Base-by-base conservation (phyloP, 2,888 invertebrate genomes). In the Chloroclysta siterata region DNA sequence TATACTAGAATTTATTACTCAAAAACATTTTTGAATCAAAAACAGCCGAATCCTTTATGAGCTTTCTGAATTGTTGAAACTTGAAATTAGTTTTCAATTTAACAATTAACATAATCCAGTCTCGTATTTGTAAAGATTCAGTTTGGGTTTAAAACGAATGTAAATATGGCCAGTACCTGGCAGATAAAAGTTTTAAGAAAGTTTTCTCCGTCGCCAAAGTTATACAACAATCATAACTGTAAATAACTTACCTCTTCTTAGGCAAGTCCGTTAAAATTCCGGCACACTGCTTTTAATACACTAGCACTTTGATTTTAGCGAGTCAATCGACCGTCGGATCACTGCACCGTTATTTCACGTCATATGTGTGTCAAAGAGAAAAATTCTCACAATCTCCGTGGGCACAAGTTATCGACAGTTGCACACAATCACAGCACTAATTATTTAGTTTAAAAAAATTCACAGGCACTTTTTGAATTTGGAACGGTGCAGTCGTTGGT, bases 201-300 rank as follows among this genome's bases (percentile, higher is more conserved):
- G 85, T 83, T 85, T 85, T 85, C 83, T 79, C 84, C 80, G 80
- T 73, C 83, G 79, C 80, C 77, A 74, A 82, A 81, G 84, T 92
- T 90, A 90, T 84, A 90, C 91, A 92, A 91, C 87, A 89, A 82
- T 79, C 82, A 81, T 91, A 92, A 90, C 92, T 89, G 92, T 91
- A 88, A 89, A 90, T 82, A 88, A 88, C 90, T 91, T 91, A 93
- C 92, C 91, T 92, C 76, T 80, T 81, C 85, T 88, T 84, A 85
- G 88, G 84, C 88, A 89, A 91, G 85, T 92, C 92, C 92, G 91
- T 90, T 89, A 88, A 93, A 88, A 90, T 89, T 90, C 90, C 88
- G 84, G 85, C 83, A 87, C 89, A 90, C 86, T 81, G 84, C 81
- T 85, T 83, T 72, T 84, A 83, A 85, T 79, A 87, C 91, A 91